Percentiles rank a stretch among this genome's conserved stretches.
These are phyloP conservation scores for Pachydiplax longipennis DNA, from an alignment of 2,888 invertebrate genomes.

Conservation along the genomic window DNA sequence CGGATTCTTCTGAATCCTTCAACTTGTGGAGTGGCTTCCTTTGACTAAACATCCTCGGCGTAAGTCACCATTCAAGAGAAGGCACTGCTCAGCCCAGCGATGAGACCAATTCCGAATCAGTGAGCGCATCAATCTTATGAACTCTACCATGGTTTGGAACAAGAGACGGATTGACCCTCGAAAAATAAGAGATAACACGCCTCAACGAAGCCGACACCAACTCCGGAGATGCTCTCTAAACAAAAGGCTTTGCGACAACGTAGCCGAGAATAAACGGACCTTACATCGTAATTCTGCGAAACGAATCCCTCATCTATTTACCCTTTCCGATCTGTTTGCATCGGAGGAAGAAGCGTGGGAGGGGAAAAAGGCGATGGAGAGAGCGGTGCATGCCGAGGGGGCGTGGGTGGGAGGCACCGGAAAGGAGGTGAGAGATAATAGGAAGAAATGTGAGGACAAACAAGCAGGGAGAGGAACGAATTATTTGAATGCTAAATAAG, in stretches of 20 bases:
- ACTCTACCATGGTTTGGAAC: background rate
- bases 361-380: background rate
- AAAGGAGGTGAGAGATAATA: background rate
- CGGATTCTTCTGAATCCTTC: no score
- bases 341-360: background rate
- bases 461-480: no score
- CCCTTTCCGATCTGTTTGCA: background rate
- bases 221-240: background rate
- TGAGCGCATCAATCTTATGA: no score
- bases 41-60: no score
- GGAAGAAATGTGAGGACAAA: background rate
- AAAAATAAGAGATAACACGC: background rate
- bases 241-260: background rate
- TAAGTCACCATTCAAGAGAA: no score
- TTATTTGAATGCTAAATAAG: no score
- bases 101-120: no score
- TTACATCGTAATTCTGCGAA: background rate
- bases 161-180: background rate
- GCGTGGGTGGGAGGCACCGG: background rate
- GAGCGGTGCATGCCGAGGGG: background rate
- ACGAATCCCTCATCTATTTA: background rate
- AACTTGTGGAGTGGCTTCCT: no score
- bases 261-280: background rate
- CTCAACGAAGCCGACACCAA: background rate
- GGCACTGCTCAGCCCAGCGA: no score